A percentile compares a stretch with the other conserved stretches of the same genome.
phyloP scores from a whole-genome alignment of 2,113 vertebrate genomes.

The Paraplagusia blochii region DNA sequence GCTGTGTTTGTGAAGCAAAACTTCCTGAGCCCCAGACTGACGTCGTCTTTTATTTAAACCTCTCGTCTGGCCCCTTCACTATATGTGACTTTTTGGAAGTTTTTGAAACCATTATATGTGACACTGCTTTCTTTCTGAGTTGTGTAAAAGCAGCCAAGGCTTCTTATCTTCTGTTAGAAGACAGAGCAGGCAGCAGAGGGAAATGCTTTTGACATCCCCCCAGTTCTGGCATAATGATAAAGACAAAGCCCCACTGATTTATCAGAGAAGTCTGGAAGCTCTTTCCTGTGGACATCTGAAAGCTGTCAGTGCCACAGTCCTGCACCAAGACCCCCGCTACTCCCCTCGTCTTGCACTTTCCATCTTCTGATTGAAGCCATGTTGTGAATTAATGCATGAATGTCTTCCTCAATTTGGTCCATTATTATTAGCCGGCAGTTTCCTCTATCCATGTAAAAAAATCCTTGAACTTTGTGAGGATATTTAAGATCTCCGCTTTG shows the following conservation, averaged over 20 bases:
- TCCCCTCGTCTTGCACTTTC: slow-evolving; percentile 30
- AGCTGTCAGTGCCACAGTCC: slow-evolving; percentile 20
- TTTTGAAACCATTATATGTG: neutral
- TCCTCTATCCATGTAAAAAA: neutral
- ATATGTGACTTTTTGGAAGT: neutral
- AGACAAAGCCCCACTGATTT: slow-evolving; percentile 36
- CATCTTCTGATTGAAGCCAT: slow-evolving; percentile 43
- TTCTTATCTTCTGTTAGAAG: slow-evolving; percentile 48
- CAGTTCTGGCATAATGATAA: slow-evolving; percentile 36
- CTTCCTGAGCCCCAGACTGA: neutral
- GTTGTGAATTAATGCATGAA: neutral
- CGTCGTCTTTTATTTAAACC: neutral
- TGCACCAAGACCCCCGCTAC: neutral
- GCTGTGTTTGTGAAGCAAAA: neutral
- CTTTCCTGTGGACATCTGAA: slow-evolving; percentile 34
- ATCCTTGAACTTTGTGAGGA: neutral
- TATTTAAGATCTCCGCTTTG: no score
- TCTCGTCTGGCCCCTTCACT: neutral
- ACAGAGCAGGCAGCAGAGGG: slow-evolving; percentile 29
- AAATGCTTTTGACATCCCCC: slow-evolving; percentile 21
- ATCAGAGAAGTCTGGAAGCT: slow-evolving; percentile 29
- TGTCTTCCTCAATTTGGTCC: neutral
- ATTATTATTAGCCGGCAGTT: neutral
- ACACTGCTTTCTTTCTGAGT: slow-evolving; percentile 16
- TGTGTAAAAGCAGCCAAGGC: slow-evolving; percentile 7